These are phyloP conservation scores for Conomelus anceps DNA, from an alignment of 2,888 invertebrate genomes.

Conservation along the genomic window DNA sequence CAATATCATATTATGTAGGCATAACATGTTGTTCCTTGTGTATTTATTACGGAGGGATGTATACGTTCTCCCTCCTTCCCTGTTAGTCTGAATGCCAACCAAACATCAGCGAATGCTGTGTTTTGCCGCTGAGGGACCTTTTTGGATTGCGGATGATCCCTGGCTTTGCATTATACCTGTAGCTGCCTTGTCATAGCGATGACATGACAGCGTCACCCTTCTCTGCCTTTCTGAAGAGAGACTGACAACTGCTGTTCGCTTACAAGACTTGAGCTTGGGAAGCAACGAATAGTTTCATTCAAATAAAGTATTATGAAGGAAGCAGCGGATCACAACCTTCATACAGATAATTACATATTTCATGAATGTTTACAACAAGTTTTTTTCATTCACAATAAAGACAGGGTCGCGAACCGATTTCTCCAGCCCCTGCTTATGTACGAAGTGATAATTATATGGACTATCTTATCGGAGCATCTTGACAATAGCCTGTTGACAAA, in stretches of 20 bases:
- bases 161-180: not conserved
- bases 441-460: not conserved
- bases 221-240: not conserved
- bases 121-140: not conserved
- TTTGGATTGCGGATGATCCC: not conserved
- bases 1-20: not conserved
- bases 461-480: not conserved
- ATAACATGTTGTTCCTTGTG: not conserved
- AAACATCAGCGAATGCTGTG: not conserved
- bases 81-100: not conserved
- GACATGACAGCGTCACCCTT: not conserved
- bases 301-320: not conserved
- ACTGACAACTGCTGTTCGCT: not conserved
- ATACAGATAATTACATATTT: not conserved
- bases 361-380: not conserved
- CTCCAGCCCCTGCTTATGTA: not conserved
- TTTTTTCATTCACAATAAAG: not conserved
- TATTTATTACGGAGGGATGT: not conserved
- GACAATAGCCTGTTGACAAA: not conserved
- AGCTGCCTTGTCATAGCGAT: not conserved
- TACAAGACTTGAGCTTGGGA: too few relatives aligned
- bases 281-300: not conserved
- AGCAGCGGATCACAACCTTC: not conserved
- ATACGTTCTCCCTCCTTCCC: not conserved
- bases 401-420: not conserved